A percentile compares a stretch with the other conserved stretches of the same genome.
phyloP scores from a whole-genome alignment of 2,797 vertebrate species.

The Philypnodon macrostomus region DNA sequence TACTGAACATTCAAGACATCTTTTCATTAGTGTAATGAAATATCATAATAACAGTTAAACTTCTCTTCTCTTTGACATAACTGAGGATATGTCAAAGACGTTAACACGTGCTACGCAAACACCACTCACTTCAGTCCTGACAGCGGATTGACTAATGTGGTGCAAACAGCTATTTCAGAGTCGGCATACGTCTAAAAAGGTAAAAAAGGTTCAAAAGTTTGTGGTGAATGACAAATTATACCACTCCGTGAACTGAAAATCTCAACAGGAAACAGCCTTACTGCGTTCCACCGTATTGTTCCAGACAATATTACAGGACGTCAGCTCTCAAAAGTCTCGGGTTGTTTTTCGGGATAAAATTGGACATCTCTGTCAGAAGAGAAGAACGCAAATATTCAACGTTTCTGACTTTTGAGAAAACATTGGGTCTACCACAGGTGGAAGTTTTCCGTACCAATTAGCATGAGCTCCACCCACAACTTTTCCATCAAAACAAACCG shows the following conservation, averaged over 20 bases:
- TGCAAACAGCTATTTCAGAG: slow-evolving; percentile 6
- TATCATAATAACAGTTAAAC: not conserved
- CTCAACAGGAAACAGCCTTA: slow-evolving; percentile 31
- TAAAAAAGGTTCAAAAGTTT: slow-evolving; percentile 22
- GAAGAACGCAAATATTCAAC: slow-evolving; percentile 69
- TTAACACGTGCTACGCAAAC: slow-evolving; percentile 25
- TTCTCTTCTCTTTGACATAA: slow-evolving; percentile 26
- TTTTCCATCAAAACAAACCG: slow-evolving; percentile 76
- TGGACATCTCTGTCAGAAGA: slow-evolving; percentile 55
- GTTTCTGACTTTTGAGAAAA: slow-evolving; percentile 72
- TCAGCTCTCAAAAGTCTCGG: slow-evolving; percentile 55
- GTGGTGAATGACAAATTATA: slow-evolving; percentile 44
- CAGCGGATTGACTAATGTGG: slow-evolving; percentile 10
- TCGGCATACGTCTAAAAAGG: slow-evolving; percentile 4
- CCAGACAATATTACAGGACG: slow-evolving; percentile 57
- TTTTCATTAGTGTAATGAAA: not conserved
- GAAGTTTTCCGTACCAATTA: slow-evolving; percentile 79
- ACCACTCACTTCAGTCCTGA: slow-evolving; percentile 24
- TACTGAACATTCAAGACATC: slow-evolving; percentile 6
- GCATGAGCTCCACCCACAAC: slow-evolving; percentile 74
- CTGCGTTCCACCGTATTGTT: slow-evolving; percentile 45
- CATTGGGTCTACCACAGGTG: slow-evolving; percentile 80
- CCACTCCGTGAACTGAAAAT: slow-evolving; percentile 17
- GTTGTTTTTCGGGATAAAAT: slow-evolving; percentile 60
- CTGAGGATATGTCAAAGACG: slow-evolving; percentile 25